Evolutionary conservation across 2,797 vertebrate genomes (phyloP).

Genomic region (Lemur catta): DNA sequence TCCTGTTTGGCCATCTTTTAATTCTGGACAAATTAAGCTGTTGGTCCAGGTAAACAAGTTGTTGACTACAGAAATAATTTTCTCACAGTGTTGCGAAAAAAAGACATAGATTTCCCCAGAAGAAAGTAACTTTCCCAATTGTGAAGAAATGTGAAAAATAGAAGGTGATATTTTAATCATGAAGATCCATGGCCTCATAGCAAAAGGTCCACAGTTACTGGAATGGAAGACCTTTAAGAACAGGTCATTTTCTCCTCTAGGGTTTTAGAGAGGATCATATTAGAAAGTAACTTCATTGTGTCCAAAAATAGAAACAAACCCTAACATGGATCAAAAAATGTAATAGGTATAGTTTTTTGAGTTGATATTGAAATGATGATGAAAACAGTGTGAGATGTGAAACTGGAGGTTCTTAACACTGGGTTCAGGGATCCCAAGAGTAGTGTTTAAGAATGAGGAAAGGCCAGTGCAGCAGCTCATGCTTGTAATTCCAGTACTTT

Average conservation of each 20-base stretch:
- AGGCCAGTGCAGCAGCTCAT: not conserved
- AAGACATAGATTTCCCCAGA: not conserved
- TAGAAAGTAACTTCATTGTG: not conserved
- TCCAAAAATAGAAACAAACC: not conserved
- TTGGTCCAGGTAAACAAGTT: conserved; percentile 1
- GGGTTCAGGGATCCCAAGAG: not conserved
- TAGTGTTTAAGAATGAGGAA: conserved; percentile 5
- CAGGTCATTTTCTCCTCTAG: not conserved
- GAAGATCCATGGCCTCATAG: not conserved
- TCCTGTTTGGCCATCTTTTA: not conserved
- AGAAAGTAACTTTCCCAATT: not conserved
- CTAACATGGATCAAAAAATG: not conserved
- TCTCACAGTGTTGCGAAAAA: not conserved
- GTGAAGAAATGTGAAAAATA: not conserved
- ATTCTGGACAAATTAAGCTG: not conserved
- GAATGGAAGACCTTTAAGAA: not conserved
- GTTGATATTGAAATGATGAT: not conserved
- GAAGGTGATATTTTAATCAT: not conserved
- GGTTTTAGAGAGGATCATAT: not conserved
- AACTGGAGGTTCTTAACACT: not conserved
- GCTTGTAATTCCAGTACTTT: not conserved
- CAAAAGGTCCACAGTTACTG: not conserved
- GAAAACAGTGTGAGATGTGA: not conserved
- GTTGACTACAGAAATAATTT: not conserved
- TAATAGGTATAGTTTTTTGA: not conserved